Base-by-base conservation (phyloP, 2,113 vertebrate genomes). In the Mus spicilegus region DNA sequence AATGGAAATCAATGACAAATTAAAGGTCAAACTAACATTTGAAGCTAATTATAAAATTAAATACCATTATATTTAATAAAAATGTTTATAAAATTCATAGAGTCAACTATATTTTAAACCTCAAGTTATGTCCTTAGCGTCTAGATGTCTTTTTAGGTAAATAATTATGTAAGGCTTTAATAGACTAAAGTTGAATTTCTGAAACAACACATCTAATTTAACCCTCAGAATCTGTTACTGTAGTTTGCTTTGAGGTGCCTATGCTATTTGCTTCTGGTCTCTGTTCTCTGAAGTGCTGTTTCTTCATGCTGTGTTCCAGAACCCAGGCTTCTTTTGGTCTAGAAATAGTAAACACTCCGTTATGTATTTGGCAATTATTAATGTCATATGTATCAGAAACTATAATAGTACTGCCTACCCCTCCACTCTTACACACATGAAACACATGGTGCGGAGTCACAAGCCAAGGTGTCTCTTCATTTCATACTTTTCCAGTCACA, bases 31-130 rank as follows among this genome's bases (percentile, higher is more conserved):
- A 56, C 14, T 49, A 82, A 39, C 13, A 90, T 77, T 70, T 89
- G 69, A 33, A 84, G 10, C 39, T 16, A 72, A 42, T 75, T 73
- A 58, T 90, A 80, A 13, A 87, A 90, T 93, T 84, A 86, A 95
- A 88, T 69, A 17, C 1, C 13, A 19, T 65, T 91, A 69, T 42
- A 69, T 58, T 90, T 84, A 56, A 33, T 73, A 78, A 67, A 7
- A 77, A 84, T 56, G 49, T 84, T 93, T 93, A 20, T 87, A 87
- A 96, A 87, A 11, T 49, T 76, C 51, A 92, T 84, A 39, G 92
- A 93, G 63, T 28, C 58, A 81, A 63, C 24, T 63, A 16, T 84
- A 42, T 63, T 30, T 82, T 63, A 16, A 63, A 63, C 6, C 39
- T 30, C 26, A 46, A 30, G 7, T 65, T 63, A 54, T n/a, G 22